Evolutionary conservation across 2,113 vertebrate species (phyloP), one percentile per base, ranked within the genome.

Genomic region (Ophthalmolycus amberensis): DNA sequence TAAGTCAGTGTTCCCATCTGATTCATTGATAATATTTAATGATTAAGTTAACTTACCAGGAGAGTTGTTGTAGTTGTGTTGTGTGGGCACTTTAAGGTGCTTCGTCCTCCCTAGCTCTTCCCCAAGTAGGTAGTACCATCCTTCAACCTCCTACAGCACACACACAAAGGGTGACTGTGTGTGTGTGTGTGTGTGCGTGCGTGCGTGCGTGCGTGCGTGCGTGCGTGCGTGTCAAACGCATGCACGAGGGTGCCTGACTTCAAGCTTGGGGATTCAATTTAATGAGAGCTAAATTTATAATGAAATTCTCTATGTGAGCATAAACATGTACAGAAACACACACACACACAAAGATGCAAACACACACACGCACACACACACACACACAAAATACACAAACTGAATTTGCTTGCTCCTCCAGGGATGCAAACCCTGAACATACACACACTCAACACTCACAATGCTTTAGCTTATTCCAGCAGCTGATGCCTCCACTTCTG

Each of bases 81-180:
- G 89, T 27, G 74, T 73, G 18, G 96, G 94, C 82, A 97, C 96
- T 93, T 96, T 97, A 87, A 99, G 91, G 90, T 98, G 97, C 80
- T 98, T 98, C 76, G 94, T 97, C 87, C 90, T 94, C 74, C 97
- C 97, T 82, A 97, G 91, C 56, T 96, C 94, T 89, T 96, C 95
- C 9, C 93, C 95, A 0, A 98, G 96, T 25, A 99, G 94, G 75
- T 97, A 97, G 88, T 97, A 98, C 97, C 97, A 98, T 88, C 97
- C 97, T 1, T 90, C 95, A 91, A 96, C 89, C 71, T 96, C 95
- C 96, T 97, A 71, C 44, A 80, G 46, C 42, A 84, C 50, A 89
- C 20, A 85, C 37, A 74, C 20, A 86, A 22, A 67, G 5, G 68
- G 10, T 52, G 20, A 27, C 6, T 37, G 15, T 34, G 20, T 58